Evolutionary conservation across 1,140 invertebrate genomes (phyloP).

Genomic region (Drosophila ficusphila): DNA sequence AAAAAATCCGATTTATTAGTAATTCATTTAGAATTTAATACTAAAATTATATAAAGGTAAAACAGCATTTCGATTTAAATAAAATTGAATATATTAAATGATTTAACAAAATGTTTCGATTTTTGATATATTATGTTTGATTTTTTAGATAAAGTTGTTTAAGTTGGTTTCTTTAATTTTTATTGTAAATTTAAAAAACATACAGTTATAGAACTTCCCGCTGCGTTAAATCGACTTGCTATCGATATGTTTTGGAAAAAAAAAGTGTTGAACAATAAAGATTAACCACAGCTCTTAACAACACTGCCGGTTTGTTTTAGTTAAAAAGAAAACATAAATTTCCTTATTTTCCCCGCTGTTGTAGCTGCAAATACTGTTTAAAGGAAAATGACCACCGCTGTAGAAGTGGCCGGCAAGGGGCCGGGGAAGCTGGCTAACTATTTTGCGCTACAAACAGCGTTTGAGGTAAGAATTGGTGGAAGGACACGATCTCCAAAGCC

Average conservation of each 20-base stretch:
- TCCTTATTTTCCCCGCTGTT: neutral
- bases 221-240: neutral
- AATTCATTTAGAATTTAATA: too few species aligned
- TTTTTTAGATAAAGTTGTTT: neutral
- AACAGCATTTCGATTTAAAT: too few species aligned
- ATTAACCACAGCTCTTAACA: neutral
- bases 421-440: conserved; percentile 36
- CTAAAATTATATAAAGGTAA: too few species aligned
- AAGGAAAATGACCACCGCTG: conserved; percentile 40
- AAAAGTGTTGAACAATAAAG: neutral
- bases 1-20: neutral
- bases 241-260: neutral
- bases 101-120: too few species aligned
- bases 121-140: too few species aligned
- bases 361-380: neutral
- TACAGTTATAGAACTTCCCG: neutral
- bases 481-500: neutral
- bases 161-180: neutral
- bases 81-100: too few species aligned
- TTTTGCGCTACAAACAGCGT: conserved; percentile 52
- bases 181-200: neutral
- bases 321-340: conserved; percentile 8
- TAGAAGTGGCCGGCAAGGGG: conserved; percentile 3
- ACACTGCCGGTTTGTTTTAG: neutral
- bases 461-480: conserved; percentile 40